These are phyloP conservation scores for Drosophila elegans DNA, from an alignment of 1,140 invertebrate genomes.

Conservation along the genomic window DNA sequence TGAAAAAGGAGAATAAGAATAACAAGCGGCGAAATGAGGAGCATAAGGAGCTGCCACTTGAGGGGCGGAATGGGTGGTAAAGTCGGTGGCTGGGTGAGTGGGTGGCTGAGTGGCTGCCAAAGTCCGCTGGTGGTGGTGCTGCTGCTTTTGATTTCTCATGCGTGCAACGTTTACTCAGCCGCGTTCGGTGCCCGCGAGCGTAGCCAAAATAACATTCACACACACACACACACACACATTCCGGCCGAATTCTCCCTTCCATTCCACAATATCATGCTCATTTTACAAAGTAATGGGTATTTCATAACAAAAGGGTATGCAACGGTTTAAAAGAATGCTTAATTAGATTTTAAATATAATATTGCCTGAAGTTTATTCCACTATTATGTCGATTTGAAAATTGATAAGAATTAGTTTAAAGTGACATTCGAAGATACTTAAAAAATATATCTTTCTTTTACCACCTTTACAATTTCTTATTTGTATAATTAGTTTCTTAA, in stretches of 20 bases:
- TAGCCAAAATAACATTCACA: constrained; percentile 53
- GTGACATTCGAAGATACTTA: too few species aligned
- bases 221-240: not conserved
- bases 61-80: not conserved
- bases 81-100: not conserved
- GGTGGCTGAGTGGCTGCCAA: constrained; percentile 2
- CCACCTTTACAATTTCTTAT: too few species aligned
- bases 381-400: too few species aligned
- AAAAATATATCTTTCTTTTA: too few species aligned
- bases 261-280: constrained; percentile 1
- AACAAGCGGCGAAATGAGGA: constrained; percentile 14
- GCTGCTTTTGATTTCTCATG: constrained; percentile 76
- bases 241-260: constrained; percentile 3
- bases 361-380: too few species aligned
- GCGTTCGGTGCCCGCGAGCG: constrained; percentile 33
- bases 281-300: constrained; percentile 11
- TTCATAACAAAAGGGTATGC: not conserved
- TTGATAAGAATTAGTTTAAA: too few species aligned
- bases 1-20: constrained; percentile 22
- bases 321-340: not conserved
- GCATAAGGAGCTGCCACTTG: constrained; percentile 51
- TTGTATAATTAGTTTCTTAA: too few species aligned
- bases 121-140: constrained; percentile 25
- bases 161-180: constrained; percentile 72
- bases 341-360: too few species aligned